A percentile compares a stretch with the other conserved stretches of the same genome.
Conservation (phyloP, 2,888 invertebrate species). For the Troglohyphantes excavatus region DNA sequence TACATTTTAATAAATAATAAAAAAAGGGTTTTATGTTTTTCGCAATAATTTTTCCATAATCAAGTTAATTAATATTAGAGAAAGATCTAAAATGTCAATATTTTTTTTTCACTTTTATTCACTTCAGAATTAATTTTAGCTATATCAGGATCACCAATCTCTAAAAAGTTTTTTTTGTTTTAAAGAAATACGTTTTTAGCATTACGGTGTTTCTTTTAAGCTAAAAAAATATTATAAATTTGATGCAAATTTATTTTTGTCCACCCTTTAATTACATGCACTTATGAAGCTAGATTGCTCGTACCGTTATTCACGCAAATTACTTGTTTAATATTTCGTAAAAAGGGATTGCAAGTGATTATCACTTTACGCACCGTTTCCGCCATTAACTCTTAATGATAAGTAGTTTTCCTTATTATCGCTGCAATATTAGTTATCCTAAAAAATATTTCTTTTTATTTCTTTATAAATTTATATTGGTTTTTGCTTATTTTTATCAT, state of each 20-base stretch:
- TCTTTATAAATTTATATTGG: no score
- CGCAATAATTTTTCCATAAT: no score
- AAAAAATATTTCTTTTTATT: background rate
- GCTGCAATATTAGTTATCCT: background rate
- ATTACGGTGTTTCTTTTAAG: background rate
- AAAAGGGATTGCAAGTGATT: conserved; percentile 13
- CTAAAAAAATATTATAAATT: background rate
- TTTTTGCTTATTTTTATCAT: no score
- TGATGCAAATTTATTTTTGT: background rate
- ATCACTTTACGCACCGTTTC: conserved; percentile 17
- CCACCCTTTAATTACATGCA: background rate
- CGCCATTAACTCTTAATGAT: background rate
- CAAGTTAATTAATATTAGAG: no score
- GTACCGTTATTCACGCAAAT: conserved; percentile 2
- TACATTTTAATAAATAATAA: no score
- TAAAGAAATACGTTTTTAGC: background rate
- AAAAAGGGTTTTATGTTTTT: no score
- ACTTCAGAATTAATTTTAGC: no score
- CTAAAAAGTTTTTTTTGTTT: background rate
- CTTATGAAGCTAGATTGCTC: background rate
- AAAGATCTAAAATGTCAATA: no score
- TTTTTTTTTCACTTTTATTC: no score
- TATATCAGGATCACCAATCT: no score
- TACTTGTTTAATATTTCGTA: conserved; percentile 2
- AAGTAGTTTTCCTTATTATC: background rate